These are phyloP conservation scores for Ophraella communa DNA, from an alignment of 2,888 invertebrate species.

Conservation along the genomic window DNA sequence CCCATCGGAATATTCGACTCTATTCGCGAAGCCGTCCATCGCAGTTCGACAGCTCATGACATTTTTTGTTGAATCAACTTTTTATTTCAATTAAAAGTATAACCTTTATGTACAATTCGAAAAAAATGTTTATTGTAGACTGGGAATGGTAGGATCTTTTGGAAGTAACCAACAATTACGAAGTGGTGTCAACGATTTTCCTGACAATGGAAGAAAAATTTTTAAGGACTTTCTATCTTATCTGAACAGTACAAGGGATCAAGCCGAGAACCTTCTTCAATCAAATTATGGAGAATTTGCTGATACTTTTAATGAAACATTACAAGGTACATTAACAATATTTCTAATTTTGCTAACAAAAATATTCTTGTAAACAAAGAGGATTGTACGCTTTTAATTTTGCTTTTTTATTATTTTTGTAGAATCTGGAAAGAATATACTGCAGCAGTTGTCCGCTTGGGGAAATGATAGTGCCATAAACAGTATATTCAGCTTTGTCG, in stretches of 20 bases:
- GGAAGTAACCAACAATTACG: constrained; percentile 88
- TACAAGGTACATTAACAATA: constrained; percentile 66
- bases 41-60: no score
- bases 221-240: constrained; percentile 73
- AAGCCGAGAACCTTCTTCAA: constrained; percentile 75
- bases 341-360: no score
- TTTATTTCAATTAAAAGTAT: no score
- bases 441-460: constrained; percentile 73
- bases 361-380: no score
- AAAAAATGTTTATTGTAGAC: constrained; percentile 60
- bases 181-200: constrained; percentile 71
- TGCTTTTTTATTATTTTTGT: no score
- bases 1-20: no score
- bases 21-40: no score
- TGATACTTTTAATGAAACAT: constrained; percentile 67
- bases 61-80: no score
- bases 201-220: constrained; percentile 67
- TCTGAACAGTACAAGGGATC: constrained; percentile 72
- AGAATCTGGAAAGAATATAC: constrained; percentile 69
- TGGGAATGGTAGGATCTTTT: constrained; percentile 91
- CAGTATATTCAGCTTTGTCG: constrained; percentile 75
- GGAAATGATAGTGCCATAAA: constrained; percentile 80
- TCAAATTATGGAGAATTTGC: constrained; percentile 79
- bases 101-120: no score
- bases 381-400: no score